A percentile compares a stretch with the other conserved stretches of the same genome.
Evolutionary conservation across 1,140 invertebrate species (phyloP).

Genomic region (Scylla paramamosain): DNA sequence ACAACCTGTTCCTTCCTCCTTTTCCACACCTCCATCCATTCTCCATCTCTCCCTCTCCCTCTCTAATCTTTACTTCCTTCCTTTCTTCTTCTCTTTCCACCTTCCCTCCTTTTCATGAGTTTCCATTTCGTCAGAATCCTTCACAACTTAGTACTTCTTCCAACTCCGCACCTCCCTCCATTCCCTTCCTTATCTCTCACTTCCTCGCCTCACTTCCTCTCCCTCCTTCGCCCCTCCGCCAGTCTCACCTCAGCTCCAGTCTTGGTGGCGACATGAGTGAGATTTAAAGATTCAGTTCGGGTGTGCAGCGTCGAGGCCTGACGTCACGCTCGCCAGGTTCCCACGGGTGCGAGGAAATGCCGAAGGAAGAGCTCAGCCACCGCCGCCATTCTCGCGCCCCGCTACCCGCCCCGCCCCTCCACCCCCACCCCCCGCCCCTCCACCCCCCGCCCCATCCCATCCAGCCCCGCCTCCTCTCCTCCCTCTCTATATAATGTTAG

Average conservation of each 20-base stretch:
- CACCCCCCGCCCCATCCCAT: background rate
- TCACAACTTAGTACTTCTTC: no score
- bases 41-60: background rate
- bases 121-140: background rate
- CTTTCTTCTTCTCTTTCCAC: background rate
- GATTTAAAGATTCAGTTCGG: no score
- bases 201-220: conserved; percentile 9
- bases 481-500: background rate
- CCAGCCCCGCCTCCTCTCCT: background rate
- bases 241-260: background rate
- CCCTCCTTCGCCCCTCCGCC: background rate
- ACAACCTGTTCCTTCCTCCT: no score
- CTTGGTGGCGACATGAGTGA: no score
- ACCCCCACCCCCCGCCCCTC: background rate
- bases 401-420: background rate
- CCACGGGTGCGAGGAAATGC: conserved; percentile 54
- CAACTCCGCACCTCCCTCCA: background rate
- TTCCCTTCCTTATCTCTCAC: background rate
- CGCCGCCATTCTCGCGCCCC: background rate
- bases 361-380: background rate
- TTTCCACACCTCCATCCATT: no score
- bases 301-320: background rate
- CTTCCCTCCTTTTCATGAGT: background rate
- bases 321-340: conserved; percentile 5
- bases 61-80: background rate